Evolutionary conservation across 2,797 vertebrate species (phyloP), one percentile per base, ranked within the genome.

Genomic region (Oreochromis grahami): DNA sequence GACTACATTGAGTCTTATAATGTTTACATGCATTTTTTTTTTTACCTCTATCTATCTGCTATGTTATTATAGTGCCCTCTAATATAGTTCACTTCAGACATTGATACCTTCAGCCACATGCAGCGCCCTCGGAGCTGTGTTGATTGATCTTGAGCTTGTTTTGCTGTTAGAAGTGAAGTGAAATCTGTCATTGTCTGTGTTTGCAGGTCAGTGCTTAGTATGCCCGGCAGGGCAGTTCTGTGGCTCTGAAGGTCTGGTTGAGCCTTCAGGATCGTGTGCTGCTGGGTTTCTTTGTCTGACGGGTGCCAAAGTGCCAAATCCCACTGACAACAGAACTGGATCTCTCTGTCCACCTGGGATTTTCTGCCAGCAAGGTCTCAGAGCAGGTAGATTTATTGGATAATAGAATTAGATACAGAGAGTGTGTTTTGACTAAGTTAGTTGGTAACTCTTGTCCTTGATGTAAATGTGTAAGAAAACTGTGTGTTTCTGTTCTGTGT

Each of bases 181-280:
- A 85, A 55, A 82, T 24, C 79, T 89, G 63, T 84, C 72, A 15
- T n/a, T 87, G 21, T 91, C 34, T 92, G 83, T 91, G 53, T 91
- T 89, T 82, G 76, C 90, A 97, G 97, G 93, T 78, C 93, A 97
- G 86, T 97, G 97, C 72, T 83, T 93, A 2, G 48, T 87, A 45
- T 97, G 97, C 91, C 96, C 96, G 3, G 79, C 86, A 6, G 96
- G 96, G 45, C 93, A 88, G 80, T 97, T 96, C 89, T 97, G 97
- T 84, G 95, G 95, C 10, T 96, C 95, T 21, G 95, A 96, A 77
- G 97, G 96, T 80, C 95, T 97, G 81, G 77, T 86, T 24, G 87
- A 93, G 78, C 97, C 97, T 8, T 95, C 97, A 12, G 97, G 97
- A 43, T 58, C 48, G 3, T 97, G 97, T 87, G 90, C 93, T 15